phyloP scores from a whole-genome alignment of 1,140 invertebrate species.

The Atta colombica region DNA sequence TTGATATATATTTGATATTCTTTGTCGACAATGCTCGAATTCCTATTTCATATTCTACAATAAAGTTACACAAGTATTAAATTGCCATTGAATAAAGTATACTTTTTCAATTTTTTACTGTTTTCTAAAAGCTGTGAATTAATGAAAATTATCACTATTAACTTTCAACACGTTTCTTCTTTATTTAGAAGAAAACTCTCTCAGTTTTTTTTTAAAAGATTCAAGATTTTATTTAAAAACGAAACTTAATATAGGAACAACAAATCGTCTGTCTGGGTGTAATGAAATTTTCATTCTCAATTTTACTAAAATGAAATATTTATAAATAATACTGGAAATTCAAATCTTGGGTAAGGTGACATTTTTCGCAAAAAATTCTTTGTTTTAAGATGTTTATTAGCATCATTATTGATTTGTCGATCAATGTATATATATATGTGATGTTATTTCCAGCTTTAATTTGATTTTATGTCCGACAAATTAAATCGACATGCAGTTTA shows the following conservation, averaged over 20 bases:
- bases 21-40: not conserved
- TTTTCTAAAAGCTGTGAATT: not conserved
- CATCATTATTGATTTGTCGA: too few relatives aligned
- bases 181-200: not conserved
- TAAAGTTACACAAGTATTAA: not conserved
- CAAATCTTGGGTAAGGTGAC: too few relatives aligned
- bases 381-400: too few relatives aligned
- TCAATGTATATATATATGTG: too few relatives aligned
- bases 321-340: not conserved
- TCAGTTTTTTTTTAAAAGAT: not conserved
- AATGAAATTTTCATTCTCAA: slow-evolving; percentile 1
- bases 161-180: not conserved
- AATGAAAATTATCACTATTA: not conserved
- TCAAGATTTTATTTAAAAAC: not conserved
- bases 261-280: not conserved
- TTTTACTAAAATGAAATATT: not conserved
- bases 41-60: not conserved
- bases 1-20: slow-evolving; percentile 23
- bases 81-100: not conserved
- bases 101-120: not conserved
- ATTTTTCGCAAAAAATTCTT: too few relatives aligned
- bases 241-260: not conserved
- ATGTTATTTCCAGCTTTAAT: too few relatives aligned
- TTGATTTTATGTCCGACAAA: too few relatives aligned
- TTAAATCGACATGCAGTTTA: too few relatives aligned